Evolutionary conservation across 2,797 vertebrate species (phyloP), one percentile per base, ranked within the genome.

Genomic region (Distichodus sexfasciatus): DNA sequence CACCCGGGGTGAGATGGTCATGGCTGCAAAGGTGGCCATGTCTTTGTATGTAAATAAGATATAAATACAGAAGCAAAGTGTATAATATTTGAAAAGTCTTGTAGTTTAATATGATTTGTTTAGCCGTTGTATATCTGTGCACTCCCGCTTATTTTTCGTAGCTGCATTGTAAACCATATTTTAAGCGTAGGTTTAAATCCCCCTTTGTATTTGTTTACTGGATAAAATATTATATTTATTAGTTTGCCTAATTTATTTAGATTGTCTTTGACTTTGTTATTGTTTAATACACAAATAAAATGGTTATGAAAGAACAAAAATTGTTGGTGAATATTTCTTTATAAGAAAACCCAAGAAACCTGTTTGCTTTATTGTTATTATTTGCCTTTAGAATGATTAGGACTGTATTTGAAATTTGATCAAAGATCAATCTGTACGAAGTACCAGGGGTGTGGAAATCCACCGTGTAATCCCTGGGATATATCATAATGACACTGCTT

Each of bases 181-280:
- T 62, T 73, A 71, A 66, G 44, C 2, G 12, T 46, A 60, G 28
- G 21, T 36, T n/a, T 17, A 70, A 31, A 35, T 40, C 38, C 53
- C 28, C 40, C 28, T 21, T 36, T 71, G 40, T 53, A 48, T 68
- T 64, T 51, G 46, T 66, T 66, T 48, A 31, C 61, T 59, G 29
- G 21, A 31, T 24, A 69, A 51, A 47, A 31, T 50, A 23, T 51
- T 66, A 44, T 78, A 73, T 76, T 76, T 79, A 79, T 76, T 79
- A 73, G 70, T 3, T 66, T 40, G 38, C 17, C 14, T 76, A 67
- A 78, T 75, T 78, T 76, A 79, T 76, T 76, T 79, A 67, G 76
- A 58, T 63, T 71, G 23, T 46, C 33, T 40, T 29, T 41, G 35
- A 59, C 57, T 47, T 73, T 35, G 44, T n/a, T 61, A 55, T 55